Base-by-base conservation (phyloP, 2,888 invertebrate genomes). In the Luperina testacea region DNA sequence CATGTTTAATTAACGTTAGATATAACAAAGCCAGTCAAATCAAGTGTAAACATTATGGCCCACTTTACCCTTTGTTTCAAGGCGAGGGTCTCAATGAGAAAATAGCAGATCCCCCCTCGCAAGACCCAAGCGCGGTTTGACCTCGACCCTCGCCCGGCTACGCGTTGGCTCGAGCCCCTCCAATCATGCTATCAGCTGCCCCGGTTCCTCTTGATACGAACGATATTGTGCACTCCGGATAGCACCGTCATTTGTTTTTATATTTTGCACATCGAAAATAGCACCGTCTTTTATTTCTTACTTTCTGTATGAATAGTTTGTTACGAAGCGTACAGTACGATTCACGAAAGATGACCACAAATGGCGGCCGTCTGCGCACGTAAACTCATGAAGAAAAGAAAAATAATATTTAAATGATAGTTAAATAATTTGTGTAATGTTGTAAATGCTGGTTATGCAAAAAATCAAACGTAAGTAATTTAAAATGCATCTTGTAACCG, bases 11-110 rank as follows among this genome's bases (percentile, higher is more conserved):
- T 63, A 53, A 51, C 15, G 0, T 7, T 59, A 45, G 15, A 17
- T 57, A 17, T 17, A 32, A 42, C 32, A 68, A 61, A n/a, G 20
- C 24, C 13, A n/a, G 20, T 53, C 15, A 59, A 42, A 8, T n/a
- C 32, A 42, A 27, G 11, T 32, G 17, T 38, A 11, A 63, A 53
- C 38, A 67, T 59, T 79, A 24, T 24, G 6, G 42, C 5, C 75
- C 75, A 65, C 57, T 32, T 63, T 20, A 59, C 17, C 8, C n/a
- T 51, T 61, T 61, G 27, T 68, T 68, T 53, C 24, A 69, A 72
- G 68, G 32, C 42, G n/a, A 51, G 51, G 78, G 42, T 59, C 64
- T 69, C 63, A 72, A 72, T 85, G 59, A 85, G 68, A 81, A 85
- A 80, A 85, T 85, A 15, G 61, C 63, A n/a, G 51, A 38, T 48